These are phyloP conservation scores for Picathartes gymnocephalus DNA, from an alignment of 2,113 vertebrate species.

Conservation along the genomic window DNA sequence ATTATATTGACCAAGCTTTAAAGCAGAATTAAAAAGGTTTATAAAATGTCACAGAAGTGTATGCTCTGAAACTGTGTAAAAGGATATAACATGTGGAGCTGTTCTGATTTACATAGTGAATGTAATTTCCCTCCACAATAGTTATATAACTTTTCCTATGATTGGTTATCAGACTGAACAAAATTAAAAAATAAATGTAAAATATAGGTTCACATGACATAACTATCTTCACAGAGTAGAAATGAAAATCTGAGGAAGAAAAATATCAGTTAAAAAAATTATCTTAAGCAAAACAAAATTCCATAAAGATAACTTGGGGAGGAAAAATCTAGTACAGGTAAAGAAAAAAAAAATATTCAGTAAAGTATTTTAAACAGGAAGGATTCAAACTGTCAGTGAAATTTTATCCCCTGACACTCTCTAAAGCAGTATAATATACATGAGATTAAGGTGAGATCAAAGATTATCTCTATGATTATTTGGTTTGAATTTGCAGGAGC, in stretches of 20 bases:
- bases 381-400: not conserved
- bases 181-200: not conserved
- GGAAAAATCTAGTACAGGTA: not conserved
- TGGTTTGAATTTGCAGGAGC: not conserved
- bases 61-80: not conserved
- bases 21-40: not conserved
- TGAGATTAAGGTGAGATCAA: not conserved
- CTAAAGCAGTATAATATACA: not conserved
- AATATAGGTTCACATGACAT: not conserved
- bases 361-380: not conserved
- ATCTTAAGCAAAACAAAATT: not conserved
- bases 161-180: not conserved
- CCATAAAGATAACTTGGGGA: not conserved
- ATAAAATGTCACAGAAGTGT: not conserved
- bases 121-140: not conserved
- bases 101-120: not conserved
- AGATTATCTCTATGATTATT: not conserved
- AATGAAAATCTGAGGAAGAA: not conserved
- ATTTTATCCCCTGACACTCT: not conserved
- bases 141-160: not conserved
- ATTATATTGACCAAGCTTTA: not conserved
- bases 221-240: not conserved
- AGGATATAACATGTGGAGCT: not conserved
- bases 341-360: not conserved
- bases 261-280: not conserved